Evolutionary conservation across 2,888 invertebrate species (phyloP).

Genomic region (Mesorhabditis spiculigera): DNA sequence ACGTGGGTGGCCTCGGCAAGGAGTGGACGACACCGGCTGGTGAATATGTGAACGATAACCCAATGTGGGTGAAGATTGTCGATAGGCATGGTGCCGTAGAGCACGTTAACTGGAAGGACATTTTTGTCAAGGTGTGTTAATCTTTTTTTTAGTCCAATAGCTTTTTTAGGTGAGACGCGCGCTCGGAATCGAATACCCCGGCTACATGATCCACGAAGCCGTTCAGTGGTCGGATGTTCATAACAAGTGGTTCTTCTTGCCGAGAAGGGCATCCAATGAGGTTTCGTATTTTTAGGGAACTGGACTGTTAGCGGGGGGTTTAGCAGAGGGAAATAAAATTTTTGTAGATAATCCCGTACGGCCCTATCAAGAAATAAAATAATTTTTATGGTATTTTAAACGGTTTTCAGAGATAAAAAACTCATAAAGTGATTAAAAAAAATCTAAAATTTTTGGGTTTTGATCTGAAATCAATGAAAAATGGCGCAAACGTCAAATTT

Average conservation of each 20-base stretch:
- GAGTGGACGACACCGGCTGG: conserved; percentile 91
- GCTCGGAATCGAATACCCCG: conserved; percentile 80
- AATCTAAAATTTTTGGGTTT: too few species aligned
- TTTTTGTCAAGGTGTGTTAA: conserved; percentile 61
- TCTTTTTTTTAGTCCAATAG: background rate
- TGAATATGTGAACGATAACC: conserved; percentile 71
- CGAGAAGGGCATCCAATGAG: conserved; percentile 80
- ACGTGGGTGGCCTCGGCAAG: conserved; percentile 86
- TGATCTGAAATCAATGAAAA: too few species aligned
- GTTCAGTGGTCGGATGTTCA: conserved; percentile 80
- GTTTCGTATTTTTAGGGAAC: conserved; percentile 44
- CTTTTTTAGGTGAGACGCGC: conserved; percentile 67
- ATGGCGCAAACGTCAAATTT: too few species aligned
- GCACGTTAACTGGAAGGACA: conserved; percentile 58
- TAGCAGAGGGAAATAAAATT: too few species aligned
- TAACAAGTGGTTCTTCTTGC: conserved; percentile 85
- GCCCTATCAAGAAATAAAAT: too few species aligned
- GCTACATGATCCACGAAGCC: conserved; percentile 95
- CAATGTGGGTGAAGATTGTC: conserved; percentile 85
- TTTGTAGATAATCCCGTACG: too few species aligned
- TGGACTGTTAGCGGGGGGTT: too few species aligned
- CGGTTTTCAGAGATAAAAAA: too few species aligned
- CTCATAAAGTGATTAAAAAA: too few species aligned
- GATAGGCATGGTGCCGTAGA: conserved; percentile 75
- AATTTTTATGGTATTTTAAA: too few species aligned